phyloP scores from a whole-genome alignment of 2,888 invertebrate species.

The Xylota sylvarum region DNA sequence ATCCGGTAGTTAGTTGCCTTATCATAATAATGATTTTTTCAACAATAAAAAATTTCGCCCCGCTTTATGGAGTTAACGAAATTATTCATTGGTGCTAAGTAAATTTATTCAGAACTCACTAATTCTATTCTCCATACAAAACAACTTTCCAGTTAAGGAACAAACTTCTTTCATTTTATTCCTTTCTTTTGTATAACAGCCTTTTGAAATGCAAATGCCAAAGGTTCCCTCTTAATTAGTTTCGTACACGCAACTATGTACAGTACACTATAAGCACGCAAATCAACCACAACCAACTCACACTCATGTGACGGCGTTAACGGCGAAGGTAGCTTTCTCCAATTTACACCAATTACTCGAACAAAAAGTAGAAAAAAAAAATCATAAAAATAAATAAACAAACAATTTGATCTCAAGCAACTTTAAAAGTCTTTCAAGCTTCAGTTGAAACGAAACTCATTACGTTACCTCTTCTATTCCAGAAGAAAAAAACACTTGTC shows the following conservation, averaged over 20 bases:
- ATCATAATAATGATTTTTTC: too few species aligned
- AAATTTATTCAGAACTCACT: not conserved
- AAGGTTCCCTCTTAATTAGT: conserved; percentile 27
- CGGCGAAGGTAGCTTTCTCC: conserved; percentile 39
- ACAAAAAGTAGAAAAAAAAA: not conserved
- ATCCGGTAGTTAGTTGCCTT: too few species aligned
- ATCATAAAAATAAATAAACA: conserved; percentile 11
- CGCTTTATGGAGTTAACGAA: too few species aligned
- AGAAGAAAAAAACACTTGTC: conserved; percentile 32
- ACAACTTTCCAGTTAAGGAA: not conserved
- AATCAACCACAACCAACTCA: conserved; percentile 14
- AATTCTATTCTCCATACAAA: not conserved
- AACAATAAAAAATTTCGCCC: too few species aligned
- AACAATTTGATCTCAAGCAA: not conserved
- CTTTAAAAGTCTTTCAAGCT: conserved; percentile 17
- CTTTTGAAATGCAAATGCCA: conserved; percentile 35
- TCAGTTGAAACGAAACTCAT: conserved; percentile 19
- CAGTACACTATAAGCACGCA: conserved; percentile 46
- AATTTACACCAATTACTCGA: conserved; percentile 23
- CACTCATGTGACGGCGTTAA: conserved; percentile 13
- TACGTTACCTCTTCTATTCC: conserved; percentile 21
- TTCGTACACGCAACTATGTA: conserved; percentile 37
- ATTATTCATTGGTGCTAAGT: too few species aligned
- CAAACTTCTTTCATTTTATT: too few species aligned
- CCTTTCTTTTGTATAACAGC: not conserved